Evolutionary conservation across 1,140 invertebrate species (phyloP).

Genomic region (Dysdera silvatica): DNA sequence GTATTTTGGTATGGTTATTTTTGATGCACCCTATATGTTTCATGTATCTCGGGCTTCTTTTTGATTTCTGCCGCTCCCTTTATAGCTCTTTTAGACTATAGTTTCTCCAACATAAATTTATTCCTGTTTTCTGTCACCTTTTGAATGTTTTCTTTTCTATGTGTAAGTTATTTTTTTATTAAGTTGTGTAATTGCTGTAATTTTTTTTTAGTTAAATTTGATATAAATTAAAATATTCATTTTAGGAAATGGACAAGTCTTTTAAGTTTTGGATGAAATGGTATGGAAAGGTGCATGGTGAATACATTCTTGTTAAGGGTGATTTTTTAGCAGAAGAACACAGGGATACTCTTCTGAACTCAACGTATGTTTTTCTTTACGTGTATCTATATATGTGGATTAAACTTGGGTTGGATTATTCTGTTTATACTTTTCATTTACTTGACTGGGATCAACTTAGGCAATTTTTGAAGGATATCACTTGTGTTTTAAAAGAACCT

Average conservation of each 20-base stretch:
- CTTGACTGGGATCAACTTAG: no score
- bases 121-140: background rate
- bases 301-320: slow-evolving; percentile 84
- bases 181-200: background rate
- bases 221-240: background rate
- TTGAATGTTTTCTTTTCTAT: background rate
- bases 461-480: no score
- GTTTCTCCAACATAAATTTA: no score
- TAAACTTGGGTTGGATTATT: no score
- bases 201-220: background rate
- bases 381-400: no score
- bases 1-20: no score
- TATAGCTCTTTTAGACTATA: no score
- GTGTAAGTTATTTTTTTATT: background rate
- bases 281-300: slow-evolving; percentile 88
- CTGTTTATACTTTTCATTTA: no score
- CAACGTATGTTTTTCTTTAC: slow-evolving; percentile 52
- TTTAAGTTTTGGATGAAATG: slow-evolving; percentile 92
- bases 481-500: no score
- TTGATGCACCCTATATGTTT: no score
- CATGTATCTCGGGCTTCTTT: no score
- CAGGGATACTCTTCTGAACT: slow-evolving; percentile 81
- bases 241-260: slow-evolving; percentile 73
- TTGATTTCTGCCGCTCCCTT: no score
- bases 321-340: slow-evolving; percentile 88